A percentile compares a stretch with the other conserved stretches of the same genome.
phyloP scores from a whole-genome alignment of 2,888 invertebrate genomes.

The Melitaea athalia region DNA sequence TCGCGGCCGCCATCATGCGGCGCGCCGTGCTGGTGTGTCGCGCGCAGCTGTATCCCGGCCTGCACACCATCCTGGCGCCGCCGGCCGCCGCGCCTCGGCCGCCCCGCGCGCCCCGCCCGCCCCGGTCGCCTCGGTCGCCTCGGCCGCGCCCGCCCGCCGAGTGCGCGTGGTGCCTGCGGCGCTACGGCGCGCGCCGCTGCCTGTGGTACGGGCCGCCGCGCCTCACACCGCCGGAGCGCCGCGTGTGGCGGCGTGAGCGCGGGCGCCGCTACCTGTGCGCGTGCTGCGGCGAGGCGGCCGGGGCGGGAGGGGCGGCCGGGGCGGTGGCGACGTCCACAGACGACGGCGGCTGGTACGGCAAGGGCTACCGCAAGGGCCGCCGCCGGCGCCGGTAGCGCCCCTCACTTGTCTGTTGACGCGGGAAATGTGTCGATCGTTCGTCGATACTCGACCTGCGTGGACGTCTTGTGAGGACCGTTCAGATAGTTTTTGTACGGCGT shows the following conservation, averaged over 20 bases:
- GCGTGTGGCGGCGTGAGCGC: slow-evolving; percentile 61
- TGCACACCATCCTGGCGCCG: slow-evolving; percentile 83
- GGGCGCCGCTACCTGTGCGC: slow-evolving; percentile 85
- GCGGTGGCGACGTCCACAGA: slow-evolving; percentile 75
- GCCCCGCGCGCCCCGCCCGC: slow-evolving; percentile 38
- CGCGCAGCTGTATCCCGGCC: slow-evolving; percentile 79
- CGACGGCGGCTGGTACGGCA: slow-evolving; percentile 91
- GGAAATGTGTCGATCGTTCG: background rate
- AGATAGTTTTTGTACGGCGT: background rate
- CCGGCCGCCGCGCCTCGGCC: slow-evolving; percentile 41
- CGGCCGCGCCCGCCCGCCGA: slow-evolving; percentile 55
- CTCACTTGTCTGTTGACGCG: too few relatives aligned
- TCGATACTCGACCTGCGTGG: background rate
- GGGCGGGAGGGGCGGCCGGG: slow-evolving; percentile 85
- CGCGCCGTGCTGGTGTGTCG: slow-evolving; percentile 75
- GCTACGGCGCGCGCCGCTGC: slow-evolving; percentile 60
- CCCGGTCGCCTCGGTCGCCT: slow-evolving; percentile 64
- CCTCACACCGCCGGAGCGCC: slow-evolving; percentile 49
- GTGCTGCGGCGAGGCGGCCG: slow-evolving; percentile 78
- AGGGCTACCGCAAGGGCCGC: slow-evolving; percentile 90
- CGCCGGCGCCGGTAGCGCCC: slow-evolving; percentile 74
- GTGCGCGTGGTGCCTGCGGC: slow-evolving; percentile 64
- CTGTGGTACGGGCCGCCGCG: slow-evolving; percentile 81
- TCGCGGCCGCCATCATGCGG: slow-evolving; percentile 72
- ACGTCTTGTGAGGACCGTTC: background rate